Conservation (phyloP, 2,888 invertebrate species). For the Pandemis heparana region DNA sequence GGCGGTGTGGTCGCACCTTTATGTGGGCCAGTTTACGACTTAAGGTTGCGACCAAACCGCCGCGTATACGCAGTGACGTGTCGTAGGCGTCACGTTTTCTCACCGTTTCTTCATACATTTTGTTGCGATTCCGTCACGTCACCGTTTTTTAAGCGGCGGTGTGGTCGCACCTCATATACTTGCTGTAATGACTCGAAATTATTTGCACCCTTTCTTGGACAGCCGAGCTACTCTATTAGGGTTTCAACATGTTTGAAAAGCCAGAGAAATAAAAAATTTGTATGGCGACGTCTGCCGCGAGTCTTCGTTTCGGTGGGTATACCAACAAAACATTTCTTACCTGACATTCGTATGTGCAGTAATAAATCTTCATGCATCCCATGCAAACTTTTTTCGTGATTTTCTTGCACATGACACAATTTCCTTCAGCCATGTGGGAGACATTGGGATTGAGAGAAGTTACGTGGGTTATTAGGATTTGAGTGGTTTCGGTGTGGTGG, state of each 20-base stretch:
- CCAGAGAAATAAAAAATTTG: background rate
- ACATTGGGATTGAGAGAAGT: slow-evolving; percentile 35
- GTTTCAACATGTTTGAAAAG: slow-evolving; percentile 6
- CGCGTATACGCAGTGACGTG: no score
- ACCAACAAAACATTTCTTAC: background rate
- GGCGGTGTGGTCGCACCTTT: no score
- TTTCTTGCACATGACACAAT: slow-evolving; percentile 28
- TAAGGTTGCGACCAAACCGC: no score
- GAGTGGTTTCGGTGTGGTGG: background rate
- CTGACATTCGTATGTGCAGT: slow-evolving; percentile 35
- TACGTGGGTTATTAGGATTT: slow-evolving; percentile 34
- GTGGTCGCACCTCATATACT: no score
- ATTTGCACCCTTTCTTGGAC: slow-evolving; percentile 26
- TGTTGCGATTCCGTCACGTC: no score
- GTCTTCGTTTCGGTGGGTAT: no score
- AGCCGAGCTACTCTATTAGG: slow-evolving; percentile 5
- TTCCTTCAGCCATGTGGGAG: slow-evolving; percentile 19
- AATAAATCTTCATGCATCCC: slow-evolving; percentile 36
- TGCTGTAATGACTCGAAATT: slow-evolving; percentile 14
- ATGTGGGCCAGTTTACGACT: no score
- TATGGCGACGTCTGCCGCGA: no score
- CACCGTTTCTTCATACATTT: no score
- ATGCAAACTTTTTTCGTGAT: slow-evolving; percentile 34
- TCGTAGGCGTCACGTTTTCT: no score
- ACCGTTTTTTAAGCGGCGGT: no score